Base-by-base conservation (phyloP, 2,888 invertebrate genomes). In the Caenorhabditis panamensis region DNA sequence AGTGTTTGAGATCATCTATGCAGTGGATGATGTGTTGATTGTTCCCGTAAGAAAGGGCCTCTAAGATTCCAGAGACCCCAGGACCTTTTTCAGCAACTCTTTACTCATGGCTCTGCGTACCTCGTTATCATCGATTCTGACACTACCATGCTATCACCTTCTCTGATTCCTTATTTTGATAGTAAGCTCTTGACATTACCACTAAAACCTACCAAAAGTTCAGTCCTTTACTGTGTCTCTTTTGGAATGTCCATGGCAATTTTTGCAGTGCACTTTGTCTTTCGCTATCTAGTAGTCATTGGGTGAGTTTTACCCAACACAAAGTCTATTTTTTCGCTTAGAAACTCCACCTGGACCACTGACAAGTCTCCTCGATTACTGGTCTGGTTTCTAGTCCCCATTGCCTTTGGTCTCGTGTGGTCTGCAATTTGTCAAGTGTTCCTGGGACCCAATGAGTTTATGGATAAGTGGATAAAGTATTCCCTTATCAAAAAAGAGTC, bases 181-280 rank as follows among this genome's bases (percentile, higher is more conserved):
- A 24, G 63, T 63, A 20, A n/a, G 59, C 20, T 37, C 20, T 18
- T 58, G 9, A 1, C 6, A 20, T 9, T 24, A 16, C 41, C 24
- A 61, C n/a, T n/a, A n/a, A n/a, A n/a, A n/a, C n/a, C n/a, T n/a
- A 20, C 3, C 11, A 8, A 37, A 36, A 4, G 53, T 66, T 11
- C 54, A 66, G 66, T 66, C 1, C 26, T 66, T 18, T 66, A 54
- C 28, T 66, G 66, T 24, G n/a, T 6, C 13, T 37, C 41, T 8
- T 66, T 36, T 41, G 66, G 66, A 11, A 37, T 66, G 0, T 54
- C 66, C 22, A 20, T 66, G 5, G 54, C 54, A 18, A 11, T 66
- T 1, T 54, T 66, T 18, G 41, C 20, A n/a, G 66, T 41, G 9
- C 66, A 66, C 26, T 66, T 66, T 41, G 54, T 66, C 1, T 66